phyloP scores from a whole-genome alignment of 2,113 vertebrate species.

The Sardina pilchardus region DNA sequence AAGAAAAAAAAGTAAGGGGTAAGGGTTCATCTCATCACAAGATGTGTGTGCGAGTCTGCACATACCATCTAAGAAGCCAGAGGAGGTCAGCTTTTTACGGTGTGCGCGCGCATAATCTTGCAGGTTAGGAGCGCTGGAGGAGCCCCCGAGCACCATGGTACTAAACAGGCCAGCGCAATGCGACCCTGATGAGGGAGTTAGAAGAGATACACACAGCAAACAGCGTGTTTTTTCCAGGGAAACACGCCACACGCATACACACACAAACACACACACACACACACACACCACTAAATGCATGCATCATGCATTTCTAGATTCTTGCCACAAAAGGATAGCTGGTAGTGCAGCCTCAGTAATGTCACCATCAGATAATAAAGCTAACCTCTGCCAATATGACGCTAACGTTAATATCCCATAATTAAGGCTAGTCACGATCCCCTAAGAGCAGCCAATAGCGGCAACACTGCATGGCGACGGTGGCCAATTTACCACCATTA shows the following conservation, averaged over 20 bases:
- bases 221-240: slow-evolving; percentile 77
- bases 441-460: not conserved
- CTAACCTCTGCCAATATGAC: not conserved
- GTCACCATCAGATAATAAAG: slow-evolving; percentile 51
- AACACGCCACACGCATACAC: slow-evolving; percentile 39
- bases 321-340: slow-evolving; percentile 77
- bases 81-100: slow-evolving; percentile 94
- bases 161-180: slow-evolving; percentile 93
- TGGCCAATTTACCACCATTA: not conserved
- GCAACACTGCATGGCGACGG: not conserved
- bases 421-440: not conserved
- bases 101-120: slow-evolving; percentile 93
- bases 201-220: slow-evolving; percentile 91
- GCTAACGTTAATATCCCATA: not conserved
- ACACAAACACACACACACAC: not conserved
- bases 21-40: slow-evolving; percentile 57
- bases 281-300: slow-evolving; percentile 72
- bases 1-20: slow-evolving; percentile 37
- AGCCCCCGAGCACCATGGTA: slow-evolving; percentile 90
- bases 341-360: slow-evolving; percentile 75
- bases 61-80: slow-evolving; percentile 95
- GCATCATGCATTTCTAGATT: slow-evolving; percentile 84
- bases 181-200: slow-evolving; percentile 92
- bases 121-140: slow-evolving; percentile 94
- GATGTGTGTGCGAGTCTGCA: slow-evolving; percentile 83